A percentile compares a stretch with the other conserved stretches of the same genome.
phyloP scores from a whole-genome alignment of 2,797 vertebrate genomes.

The Siniperca scherzeri region DNA sequence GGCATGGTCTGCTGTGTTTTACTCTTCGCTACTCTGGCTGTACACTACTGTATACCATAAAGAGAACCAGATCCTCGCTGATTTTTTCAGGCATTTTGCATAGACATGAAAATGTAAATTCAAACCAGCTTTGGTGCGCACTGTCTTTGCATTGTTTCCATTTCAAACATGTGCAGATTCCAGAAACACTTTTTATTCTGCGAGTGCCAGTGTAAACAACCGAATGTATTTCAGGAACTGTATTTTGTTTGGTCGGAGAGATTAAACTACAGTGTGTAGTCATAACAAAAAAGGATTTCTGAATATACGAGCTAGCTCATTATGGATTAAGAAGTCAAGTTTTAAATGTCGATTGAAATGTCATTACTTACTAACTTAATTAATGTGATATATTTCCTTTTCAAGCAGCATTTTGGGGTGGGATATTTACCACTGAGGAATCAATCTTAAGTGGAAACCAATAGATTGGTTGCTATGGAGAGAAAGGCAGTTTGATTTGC shows the following conservation, averaged over 20 bases:
- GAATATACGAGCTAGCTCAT: neutral
- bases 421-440: neutral
- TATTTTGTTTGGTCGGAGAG: slow-evolving; percentile 31
- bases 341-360: neutral
- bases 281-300: slow-evolving; percentile 10
- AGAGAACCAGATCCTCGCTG: slow-evolving; percentile 46
- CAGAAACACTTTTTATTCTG: slow-evolving; percentile 33
- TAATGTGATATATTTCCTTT: neutral
- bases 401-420: neutral
- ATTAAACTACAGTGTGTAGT: slow-evolving; percentile 9
- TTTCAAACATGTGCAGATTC: slow-evolving; percentile 29
- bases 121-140: slow-evolving; percentile 53
- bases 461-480: neutral
- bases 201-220: slow-evolving; percentile 44
- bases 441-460: neutral
- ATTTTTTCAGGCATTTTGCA: slow-evolving; percentile 42
- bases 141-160: slow-evolving; percentile 41
- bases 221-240: slow-evolving; percentile 24
- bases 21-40: slow-evolving; percentile 5
- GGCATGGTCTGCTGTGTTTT: slow-evolving; percentile 21
- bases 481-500: neutral
- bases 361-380: slow-evolving; percentile 5
- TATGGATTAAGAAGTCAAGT: slow-evolving; percentile 4
- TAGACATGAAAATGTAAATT: slow-evolving; percentile 52
- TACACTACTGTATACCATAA: slow-evolving; percentile 39